phyloP scores from a whole-genome alignment of 2,888 invertebrate species.

The Pheosia gnoma region DNA sequence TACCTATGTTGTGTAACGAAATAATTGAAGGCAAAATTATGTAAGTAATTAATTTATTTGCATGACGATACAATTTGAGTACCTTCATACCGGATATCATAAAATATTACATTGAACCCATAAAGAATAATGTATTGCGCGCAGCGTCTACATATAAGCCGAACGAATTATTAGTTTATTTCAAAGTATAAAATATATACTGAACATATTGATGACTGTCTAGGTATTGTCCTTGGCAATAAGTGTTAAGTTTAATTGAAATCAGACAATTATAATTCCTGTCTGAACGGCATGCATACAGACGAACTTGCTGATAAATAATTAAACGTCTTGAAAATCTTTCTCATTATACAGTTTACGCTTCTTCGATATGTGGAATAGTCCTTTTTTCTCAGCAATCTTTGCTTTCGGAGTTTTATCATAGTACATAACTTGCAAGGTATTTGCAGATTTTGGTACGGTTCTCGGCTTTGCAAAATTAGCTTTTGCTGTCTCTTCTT shows the following conservation, averaged over 20 bases:
- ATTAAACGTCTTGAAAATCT: conserved; percentile 69
- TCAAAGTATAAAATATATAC: too few species aligned
- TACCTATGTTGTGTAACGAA: conserved; percentile 20
- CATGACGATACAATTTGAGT: background rate
- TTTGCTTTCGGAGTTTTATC: conserved; percentile 48
- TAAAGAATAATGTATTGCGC: background rate
- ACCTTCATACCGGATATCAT: background rate
- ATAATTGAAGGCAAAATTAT: conserved; percentile 20
- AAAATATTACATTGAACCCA: background rate
- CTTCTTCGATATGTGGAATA: conserved; percentile 73
- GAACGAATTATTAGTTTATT: background rate
- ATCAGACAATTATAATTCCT: background rate
- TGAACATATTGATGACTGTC: too few species aligned
- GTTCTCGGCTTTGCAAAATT: conserved; percentile 41
- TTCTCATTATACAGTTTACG: conserved; percentile 75
- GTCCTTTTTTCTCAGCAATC: conserved; percentile 63
- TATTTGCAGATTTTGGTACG: conserved; percentile 44
- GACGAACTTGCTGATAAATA: conserved; percentile 8
- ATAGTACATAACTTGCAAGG: conserved; percentile 69
- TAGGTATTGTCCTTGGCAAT: too few species aligned
- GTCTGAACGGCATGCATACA: background rate
- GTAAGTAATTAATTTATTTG: conserved; percentile 9
- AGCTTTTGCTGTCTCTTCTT: conserved; percentile 42
- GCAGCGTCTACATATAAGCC: background rate
- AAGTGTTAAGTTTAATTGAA: background rate